Evolutionary conservation across 2,888 invertebrate species (phyloP).

Genomic region (Branchellion lobata): DNA sequence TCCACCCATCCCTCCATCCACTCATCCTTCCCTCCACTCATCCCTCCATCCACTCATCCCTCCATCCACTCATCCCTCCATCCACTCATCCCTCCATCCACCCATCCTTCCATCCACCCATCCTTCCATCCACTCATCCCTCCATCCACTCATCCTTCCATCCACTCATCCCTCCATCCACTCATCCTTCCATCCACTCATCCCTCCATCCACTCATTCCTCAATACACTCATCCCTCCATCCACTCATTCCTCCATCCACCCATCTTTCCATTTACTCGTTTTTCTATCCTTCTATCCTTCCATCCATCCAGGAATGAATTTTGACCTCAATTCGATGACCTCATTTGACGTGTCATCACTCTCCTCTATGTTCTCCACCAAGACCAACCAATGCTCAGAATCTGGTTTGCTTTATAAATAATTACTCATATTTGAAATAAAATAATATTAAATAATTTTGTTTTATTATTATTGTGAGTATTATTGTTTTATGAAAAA

Average conservation of each 20-base stretch:
- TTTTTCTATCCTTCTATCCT: not conserved
- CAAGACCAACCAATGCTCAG: conserved; percentile 14
- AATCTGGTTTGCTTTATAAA: conserved; percentile 33
- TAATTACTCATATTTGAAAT: too few relatives aligned
- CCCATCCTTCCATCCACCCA: too few relatives aligned
- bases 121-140: too few relatives aligned
- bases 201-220: not conserved
- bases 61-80: too few relatives aligned
- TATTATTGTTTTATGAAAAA: too few relatives aligned
- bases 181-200: too few relatives aligned
- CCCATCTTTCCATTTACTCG: not conserved
- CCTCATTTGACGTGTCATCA: conserved; percentile 80
- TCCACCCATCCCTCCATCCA: not conserved
- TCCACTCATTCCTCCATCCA: not conserved
- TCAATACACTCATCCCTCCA: not conserved
- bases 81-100: too few relatives aligned
- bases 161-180: too few relatives aligned
- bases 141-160: too few relatives aligned
- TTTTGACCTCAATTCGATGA: conserved; percentile 69
- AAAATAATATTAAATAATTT: too few relatives aligned
- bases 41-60: too few relatives aligned
- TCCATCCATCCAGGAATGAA: conserved; percentile 60
- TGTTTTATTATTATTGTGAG: too few relatives aligned
- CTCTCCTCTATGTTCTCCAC: conserved; percentile 34
- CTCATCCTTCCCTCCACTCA: not conserved